These are phyloP conservation scores for Dysdera silvatica DNA, from an alignment of 1,140 invertebrate species.

Conservation along the genomic window DNA sequence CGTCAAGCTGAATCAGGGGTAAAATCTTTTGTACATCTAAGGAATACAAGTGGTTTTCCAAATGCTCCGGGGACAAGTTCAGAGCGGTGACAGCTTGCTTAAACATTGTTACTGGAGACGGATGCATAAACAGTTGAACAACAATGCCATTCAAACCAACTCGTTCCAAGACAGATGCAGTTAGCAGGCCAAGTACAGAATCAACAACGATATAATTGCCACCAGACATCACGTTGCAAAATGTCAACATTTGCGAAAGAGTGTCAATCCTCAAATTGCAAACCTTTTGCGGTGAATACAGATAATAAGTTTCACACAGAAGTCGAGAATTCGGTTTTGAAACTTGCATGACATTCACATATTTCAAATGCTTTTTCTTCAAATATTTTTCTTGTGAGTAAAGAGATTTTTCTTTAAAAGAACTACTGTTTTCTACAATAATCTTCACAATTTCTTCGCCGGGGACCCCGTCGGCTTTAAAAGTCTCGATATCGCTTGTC, in stretches of 20 bases:
- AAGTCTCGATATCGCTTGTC: conserved; percentile 66
- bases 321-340: conserved; percentile 63
- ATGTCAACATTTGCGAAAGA: conserved; percentile 73
- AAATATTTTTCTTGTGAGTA: conserved; percentile 92
- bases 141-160: conserved; percentile 56
- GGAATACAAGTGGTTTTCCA: conserved; percentile 31
- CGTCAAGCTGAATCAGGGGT: background rate
- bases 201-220: conserved; percentile 79
- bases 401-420: conserved; percentile 71
- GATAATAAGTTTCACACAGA: conserved; percentile 69
- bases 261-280: conserved; percentile 68
- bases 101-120: conserved; percentile 51
- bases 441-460: conserved; percentile 74
- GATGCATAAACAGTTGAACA: conserved; percentile 69
- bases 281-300: conserved; percentile 64
- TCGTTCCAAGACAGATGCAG: conserved; percentile 64
- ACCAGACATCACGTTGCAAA: conserved; percentile 66
- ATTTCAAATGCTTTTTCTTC: conserved; percentile 65
- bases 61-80: conserved; percentile 46
- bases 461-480: conserved; percentile 63
- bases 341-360: conserved; percentile 47
- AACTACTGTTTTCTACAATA: conserved; percentile 79
- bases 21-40: conserved; percentile 13
- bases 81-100: conserved; percentile 57
- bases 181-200: conserved; percentile 69